Evolutionary conservation across 1,140 invertebrate species (phyloP).

Genomic region (Ips typographus): DNA sequence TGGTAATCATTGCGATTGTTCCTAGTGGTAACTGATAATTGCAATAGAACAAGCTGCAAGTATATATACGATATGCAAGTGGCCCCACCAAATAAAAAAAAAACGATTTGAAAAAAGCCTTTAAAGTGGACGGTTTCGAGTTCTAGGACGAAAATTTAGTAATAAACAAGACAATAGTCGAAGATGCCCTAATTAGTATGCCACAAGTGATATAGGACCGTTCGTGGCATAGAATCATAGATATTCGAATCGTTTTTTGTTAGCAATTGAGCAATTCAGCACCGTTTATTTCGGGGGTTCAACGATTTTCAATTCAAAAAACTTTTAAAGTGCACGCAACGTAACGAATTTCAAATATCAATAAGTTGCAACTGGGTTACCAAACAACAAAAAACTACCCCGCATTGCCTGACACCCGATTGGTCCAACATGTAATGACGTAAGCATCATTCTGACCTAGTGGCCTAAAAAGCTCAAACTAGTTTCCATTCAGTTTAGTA

Average conservation of each 20-base stretch:
- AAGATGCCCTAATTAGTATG: slow-evolving; percentile 30
- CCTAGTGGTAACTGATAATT: not conserved
- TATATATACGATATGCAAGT: slow-evolving; percentile 11
- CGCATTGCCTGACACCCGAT: not conserved
- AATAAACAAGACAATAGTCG: slow-evolving; percentile 7
- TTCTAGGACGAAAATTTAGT: slow-evolving; percentile 35
- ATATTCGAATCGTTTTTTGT: not conserved
- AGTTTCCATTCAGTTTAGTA: not conserved
- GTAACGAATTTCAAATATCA: not conserved
- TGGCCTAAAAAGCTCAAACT: slow-evolving; percentile 4
- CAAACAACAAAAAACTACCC: too few relatives aligned
- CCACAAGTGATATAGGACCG: not conserved
- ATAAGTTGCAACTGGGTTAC: not conserved
- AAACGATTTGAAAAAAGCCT: slow-evolving; percentile 8
- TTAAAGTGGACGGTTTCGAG: slow-evolving; percentile 17
- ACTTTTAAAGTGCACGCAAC: not conserved
- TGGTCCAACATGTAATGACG: slow-evolving; percentile 4
- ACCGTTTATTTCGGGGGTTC: not conserved
- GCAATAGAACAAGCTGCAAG: not conserved
- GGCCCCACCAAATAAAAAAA: slow-evolving; percentile 4
- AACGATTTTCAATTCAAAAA: not conserved
- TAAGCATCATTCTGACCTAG: not conserved
- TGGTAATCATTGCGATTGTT: not conserved
- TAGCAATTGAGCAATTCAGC: not conserved
- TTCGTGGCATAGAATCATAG: slow-evolving; percentile 30